Evolutionary conservation across 2,797 vertebrate species (phyloP).

Genomic region (Anabas testudineus): DNA sequence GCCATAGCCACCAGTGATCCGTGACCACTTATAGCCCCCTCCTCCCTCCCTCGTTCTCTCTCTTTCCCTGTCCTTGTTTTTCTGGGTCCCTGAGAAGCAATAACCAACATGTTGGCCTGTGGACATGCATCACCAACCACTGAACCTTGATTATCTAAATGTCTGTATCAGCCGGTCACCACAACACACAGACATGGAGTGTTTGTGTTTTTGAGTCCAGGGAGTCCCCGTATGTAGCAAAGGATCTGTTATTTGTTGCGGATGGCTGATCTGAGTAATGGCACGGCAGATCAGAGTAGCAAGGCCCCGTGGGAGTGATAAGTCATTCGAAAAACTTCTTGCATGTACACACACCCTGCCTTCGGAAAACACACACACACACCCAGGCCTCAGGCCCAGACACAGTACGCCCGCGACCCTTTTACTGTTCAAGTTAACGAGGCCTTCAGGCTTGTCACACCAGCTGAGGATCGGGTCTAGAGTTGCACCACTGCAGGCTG

Average conservation of each 20-base stretch:
- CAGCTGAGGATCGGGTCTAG: slow-evolving; percentile 14
- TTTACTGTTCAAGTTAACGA: slow-evolving; percentile 60
- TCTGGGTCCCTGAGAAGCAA: slow-evolving; percentile 38
- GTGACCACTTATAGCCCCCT: slow-evolving; percentile 60
- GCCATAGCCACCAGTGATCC: slow-evolving; percentile 66
- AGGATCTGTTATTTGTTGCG: slow-evolving; percentile 72
- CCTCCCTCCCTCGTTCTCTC: slow-evolving; percentile 16
- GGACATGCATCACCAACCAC: slow-evolving; percentile 54
- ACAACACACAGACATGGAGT: slow-evolving; percentile 39
- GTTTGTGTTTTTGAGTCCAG: slow-evolving; percentile 35
- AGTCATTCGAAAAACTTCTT: slow-evolving; percentile 60
- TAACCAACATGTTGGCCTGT: slow-evolving; percentile 39
- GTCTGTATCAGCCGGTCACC: slow-evolving; percentile 55
- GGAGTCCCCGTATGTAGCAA: slow-evolving; percentile 58
- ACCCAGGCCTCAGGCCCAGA: slow-evolving; percentile 40
- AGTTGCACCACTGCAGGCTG: slow-evolving; percentile 15
- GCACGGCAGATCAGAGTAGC: slow-evolving; percentile 62
- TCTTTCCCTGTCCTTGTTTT: slow-evolving; percentile 25
- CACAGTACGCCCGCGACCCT: slow-evolving; percentile 26
- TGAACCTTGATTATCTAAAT: slow-evolving; percentile 61
- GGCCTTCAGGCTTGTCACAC: slow-evolving; percentile 51
- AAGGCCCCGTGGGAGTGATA: slow-evolving; percentile 62
- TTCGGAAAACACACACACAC: slow-evolving; percentile 51
- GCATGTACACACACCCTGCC: slow-evolving; percentile 48
- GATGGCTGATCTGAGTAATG: slow-evolving; percentile 76